These are phyloP conservation scores for Oscheius onirici DNA, from an alignment of 2,888 invertebrate species.

Conservation along the genomic window DNA sequence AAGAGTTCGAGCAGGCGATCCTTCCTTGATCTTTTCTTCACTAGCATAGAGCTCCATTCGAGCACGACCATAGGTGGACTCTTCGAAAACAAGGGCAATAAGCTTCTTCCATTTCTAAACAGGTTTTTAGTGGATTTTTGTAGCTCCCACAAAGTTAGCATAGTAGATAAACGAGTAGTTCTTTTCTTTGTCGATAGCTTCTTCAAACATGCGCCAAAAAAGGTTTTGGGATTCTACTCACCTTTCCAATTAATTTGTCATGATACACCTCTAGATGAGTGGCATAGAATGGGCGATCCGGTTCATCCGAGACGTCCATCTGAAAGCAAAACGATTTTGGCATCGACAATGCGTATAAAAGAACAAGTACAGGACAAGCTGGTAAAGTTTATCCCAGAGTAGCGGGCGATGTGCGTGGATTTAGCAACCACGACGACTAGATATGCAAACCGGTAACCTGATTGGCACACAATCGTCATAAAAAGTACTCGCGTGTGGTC, in stretches of 20 bases:
- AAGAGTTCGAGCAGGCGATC: conserved; percentile 9
- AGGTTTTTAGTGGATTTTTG: not conserved
- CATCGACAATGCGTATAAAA: not conserved
- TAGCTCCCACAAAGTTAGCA: too few species aligned
- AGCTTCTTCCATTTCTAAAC: conserved; percentile 29
- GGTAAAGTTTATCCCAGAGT: not conserved
- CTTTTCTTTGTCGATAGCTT: too few species aligned
- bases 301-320: conserved; percentile 14
- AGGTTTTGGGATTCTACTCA: not conserved
- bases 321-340: not conserved
- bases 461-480: not conserved
- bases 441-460: conserved; percentile 8
- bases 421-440: too few species aligned
- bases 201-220: too few species aligned
- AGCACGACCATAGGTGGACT: conserved; percentile 24
- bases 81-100: conserved; percentile 9
- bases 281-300: conserved; percentile 10
- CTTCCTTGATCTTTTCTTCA: conserved; percentile 20
- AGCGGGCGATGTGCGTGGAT: not conserved
- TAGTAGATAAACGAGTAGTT: not conserved
- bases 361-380: not conserved
- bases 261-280: conserved; percentile 26
- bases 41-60: conserved; percentile 20
- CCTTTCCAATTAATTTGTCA: conserved; percentile 28
- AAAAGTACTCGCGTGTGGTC: conserved; percentile 10